A percentile compares a stretch with the other conserved stretches of the same genome.
Evolutionary conservation across 2,113 vertebrate genomes (phyloP).

Genomic region (Lepus europaeus): DNA sequence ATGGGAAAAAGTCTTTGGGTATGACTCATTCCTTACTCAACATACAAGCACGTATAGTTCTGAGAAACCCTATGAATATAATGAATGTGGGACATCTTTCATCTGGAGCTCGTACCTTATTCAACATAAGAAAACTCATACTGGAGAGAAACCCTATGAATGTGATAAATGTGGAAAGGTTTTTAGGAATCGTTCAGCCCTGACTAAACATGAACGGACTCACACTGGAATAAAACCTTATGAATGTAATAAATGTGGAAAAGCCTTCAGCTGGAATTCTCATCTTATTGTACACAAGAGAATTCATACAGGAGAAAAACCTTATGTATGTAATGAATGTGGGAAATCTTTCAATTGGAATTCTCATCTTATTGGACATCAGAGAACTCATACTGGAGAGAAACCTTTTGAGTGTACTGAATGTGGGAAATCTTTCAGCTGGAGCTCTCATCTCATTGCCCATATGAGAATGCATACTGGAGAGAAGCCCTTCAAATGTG

Average conservation of each 20-base stretch:
- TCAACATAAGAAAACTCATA: conserved; percentile 77
- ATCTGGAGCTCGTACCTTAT: conserved; percentile 84
- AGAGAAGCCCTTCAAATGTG: conserved; percentile 83
- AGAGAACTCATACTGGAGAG: conserved; percentile 84
- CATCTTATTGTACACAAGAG: conserved; percentile 83
- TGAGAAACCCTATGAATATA: conserved; percentile 75
- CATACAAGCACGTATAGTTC: conserved; percentile 65
- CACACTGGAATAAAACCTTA: conserved; percentile 84
- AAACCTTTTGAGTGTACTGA: conserved; percentile 83
- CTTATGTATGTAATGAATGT: conserved; percentile 81
- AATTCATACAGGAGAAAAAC: conserved; percentile 83
- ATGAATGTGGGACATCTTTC: conserved; percentile 79
- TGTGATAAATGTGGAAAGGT: conserved; percentile 82
- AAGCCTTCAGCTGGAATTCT: conserved; percentile 84
- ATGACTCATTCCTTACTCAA: conserved; percentile 76
- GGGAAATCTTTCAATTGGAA: conserved; percentile 84
- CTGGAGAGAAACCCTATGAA: conserved; percentile 80
- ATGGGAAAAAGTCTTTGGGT: conserved; percentile 82
- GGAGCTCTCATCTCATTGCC: conserved; percentile 82
- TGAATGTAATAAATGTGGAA: conserved; percentile 83
- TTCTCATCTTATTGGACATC: conserved; percentile 82
- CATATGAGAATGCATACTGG: conserved; percentile 85
- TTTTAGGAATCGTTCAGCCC: conserved; percentile 81
- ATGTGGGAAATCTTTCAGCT: conserved; percentile 84
- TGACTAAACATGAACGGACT: conserved; percentile 82